Base-by-base conservation (phyloP, 2,113 vertebrate genomes). In the Otocyon megalotis region DNA sequence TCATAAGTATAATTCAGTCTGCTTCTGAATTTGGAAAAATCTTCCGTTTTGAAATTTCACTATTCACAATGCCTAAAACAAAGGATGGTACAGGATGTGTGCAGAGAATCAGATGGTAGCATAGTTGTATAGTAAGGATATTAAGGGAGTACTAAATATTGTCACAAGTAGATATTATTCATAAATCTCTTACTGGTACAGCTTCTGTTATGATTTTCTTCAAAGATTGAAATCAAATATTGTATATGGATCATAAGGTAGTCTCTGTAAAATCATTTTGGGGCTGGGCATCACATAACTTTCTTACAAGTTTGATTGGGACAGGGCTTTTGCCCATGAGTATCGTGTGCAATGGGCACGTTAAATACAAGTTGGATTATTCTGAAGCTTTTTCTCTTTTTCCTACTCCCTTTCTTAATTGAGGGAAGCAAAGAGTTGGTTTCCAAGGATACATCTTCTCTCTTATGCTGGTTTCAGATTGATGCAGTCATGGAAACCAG, bases 401-500 rank as follows among this genome's bases (percentile, higher is more conserved):
- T 69, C 35, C 53, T 35, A 58, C 32, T 81, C 14, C 20, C 48
- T 95, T 97, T 97, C 69, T 97, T 97, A 96, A 97, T 92, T 97
- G 93, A 97, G 50, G 58, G 56, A 93, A 97, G 93, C 86, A 84
- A 94, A 96, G 96, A 93, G 20, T 97, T 97, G 86, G 97, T 98
- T 97, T 97, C 98, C 96, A 97, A 95, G 98, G 97, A 96, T 96
- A 97, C 83, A 1, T 84, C 80, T 96, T 96, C 28, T 96, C 53
- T 96, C 90, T 96, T 88, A n/a, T 22, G 37, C 86, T 93, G 19
- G 28, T 93, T 83, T 88, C 96, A 94, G 97, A 98, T 97, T 94
- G 96, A 95, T 89, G 97, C 90, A 97, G 97, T 97, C 95, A 94
- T 97, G 96, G 94, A 95, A 97, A 97, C 97, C 37, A 97, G 91